Evolutionary conservation across 2,888 invertebrate species (phyloP).

Genomic region (Diploptera punctata): DNA sequence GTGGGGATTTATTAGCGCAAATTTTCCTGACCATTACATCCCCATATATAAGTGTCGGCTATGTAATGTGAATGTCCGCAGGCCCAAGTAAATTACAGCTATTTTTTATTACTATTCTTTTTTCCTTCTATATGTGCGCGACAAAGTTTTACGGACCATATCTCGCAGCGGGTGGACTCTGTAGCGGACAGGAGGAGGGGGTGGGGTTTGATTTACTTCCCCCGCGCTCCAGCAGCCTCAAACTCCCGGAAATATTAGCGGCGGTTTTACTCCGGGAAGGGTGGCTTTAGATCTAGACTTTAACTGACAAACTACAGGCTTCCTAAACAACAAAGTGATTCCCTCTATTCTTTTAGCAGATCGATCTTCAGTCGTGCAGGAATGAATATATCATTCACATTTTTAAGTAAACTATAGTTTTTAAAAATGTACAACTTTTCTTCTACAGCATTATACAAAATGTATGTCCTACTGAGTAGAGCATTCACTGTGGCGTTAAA

Average conservation of each 20-base stretch:
- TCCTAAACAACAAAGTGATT: too few relatives aligned
- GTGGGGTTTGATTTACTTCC: conserved; percentile 30
- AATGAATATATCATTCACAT: too few relatives aligned
- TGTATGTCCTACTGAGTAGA: too few relatives aligned
- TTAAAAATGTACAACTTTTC: too few relatives aligned
- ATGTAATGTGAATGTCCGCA: conserved; percentile 39
- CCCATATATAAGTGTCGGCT: conserved; percentile 37
- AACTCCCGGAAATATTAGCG: conserved; percentile 25
- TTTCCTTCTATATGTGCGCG: conserved; percentile 21
- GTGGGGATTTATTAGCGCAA: conserved; percentile 41
- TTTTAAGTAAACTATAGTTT: too few relatives aligned
- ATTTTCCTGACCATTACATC: conserved; percentile 42
- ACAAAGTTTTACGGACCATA: conserved; percentile 32
- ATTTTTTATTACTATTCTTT: conserved; percentile 56
- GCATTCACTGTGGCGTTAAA: too few relatives aligned
- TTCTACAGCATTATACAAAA: too few relatives aligned
- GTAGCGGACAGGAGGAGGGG: conserved; percentile 17
- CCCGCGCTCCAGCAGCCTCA: conserved; percentile 9
- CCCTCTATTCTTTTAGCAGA: too few relatives aligned
- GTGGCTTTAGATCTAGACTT: not conserved
- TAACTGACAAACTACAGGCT: not conserved
- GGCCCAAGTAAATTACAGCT: conserved; percentile 57
- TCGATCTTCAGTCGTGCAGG: too few relatives aligned
- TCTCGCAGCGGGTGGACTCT: conserved; percentile 28
- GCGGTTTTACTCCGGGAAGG: not conserved